Evolutionary conservation across 2,113 vertebrate species (phyloP).

Genomic region (Cygnus atratus): DNA sequence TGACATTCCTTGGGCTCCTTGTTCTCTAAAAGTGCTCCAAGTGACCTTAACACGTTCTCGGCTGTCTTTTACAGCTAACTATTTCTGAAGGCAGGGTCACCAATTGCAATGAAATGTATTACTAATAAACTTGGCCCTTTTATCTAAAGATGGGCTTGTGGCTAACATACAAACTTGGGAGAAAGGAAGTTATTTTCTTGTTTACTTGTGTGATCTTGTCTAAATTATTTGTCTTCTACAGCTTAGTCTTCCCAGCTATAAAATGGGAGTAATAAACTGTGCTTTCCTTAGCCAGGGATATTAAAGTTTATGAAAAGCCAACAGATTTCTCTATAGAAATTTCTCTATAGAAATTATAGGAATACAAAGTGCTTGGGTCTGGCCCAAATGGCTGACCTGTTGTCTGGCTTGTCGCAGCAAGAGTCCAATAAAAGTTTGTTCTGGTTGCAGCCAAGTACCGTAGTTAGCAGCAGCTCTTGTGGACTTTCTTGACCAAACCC

Average conservation of each 20-base stretch:
- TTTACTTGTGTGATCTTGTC: neutral
- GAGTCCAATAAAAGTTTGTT: neutral
- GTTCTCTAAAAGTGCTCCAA: constrained; percentile 22
- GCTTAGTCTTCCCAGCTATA: neutral
- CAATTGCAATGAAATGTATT: neutral
- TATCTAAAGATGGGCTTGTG: neutral
- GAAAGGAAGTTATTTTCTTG: neutral
- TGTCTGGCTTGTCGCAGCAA: neutral
- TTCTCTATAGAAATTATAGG: neutral
- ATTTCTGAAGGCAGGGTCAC: neutral
- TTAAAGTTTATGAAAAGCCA: neutral
- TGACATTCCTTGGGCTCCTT: constrained; percentile 5
- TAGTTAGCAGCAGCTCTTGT: neutral
- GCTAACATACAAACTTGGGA: neutral
- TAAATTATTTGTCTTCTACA: neutral
- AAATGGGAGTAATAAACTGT: neutral
- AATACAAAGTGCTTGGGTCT: neutral
- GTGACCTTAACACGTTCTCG: neutral
- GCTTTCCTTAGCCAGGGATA: neutral
- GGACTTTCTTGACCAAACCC: neutral
- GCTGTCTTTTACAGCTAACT: neutral
- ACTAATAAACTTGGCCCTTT: neutral
- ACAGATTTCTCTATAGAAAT: neutral
- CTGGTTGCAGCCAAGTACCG: neutral
- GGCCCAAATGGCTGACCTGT: neutral